Evolutionary conservation across 2,113 vertebrate genomes (phyloP), one percentile per base, ranked within the genome.

Genomic region (Notechis scutatus): DNA sequence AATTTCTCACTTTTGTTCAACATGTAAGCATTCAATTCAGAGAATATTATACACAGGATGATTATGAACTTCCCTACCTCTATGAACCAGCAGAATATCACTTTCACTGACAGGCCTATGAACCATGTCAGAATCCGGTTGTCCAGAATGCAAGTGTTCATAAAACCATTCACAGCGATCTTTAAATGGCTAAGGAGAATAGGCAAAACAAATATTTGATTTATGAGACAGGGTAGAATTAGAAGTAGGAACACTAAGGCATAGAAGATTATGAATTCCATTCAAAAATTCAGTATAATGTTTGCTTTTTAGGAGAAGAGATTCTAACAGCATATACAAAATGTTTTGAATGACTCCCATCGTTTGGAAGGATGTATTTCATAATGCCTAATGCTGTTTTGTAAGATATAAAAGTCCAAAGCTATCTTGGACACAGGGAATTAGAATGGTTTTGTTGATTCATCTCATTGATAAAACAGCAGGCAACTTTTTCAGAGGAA

Each of bases 111-210:
- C 99, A 15, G 99, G 99, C 34, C 99, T 98, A 95, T 99, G 99
- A 47, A 99, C 99, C 99, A 99, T 99, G 96, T 99, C 99, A 0
- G 99, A 99, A 96, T 99, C 99, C 0, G 98, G 98, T 94, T 99
- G 99, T 91, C 98, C 98, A 0, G 98, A 98, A 92, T 99, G 98
- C 94, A 99, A 97, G 95, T 99, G 99, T 96, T 99, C 99, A 93
- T 99, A 99, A 97, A 99, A 99, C 99, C 99, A 99, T 94, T 99
- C 99, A 91, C 99, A 99, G 56, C 99, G 98, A 97, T 99, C 99
- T 96, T 99, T 99, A 97, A 99, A 99, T 2, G 99, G 98, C 99
- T 99, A 93, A 2, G 9, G 24, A 85, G n/a, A 61, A 94, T 90
- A 96, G 94, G 85, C 88, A 88, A 92, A 54, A 6, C 95, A 94